Evolutionary conservation across 2,797 vertebrate genomes (phyloP).

Genomic region (Aeoliscus strigatus): DNA sequence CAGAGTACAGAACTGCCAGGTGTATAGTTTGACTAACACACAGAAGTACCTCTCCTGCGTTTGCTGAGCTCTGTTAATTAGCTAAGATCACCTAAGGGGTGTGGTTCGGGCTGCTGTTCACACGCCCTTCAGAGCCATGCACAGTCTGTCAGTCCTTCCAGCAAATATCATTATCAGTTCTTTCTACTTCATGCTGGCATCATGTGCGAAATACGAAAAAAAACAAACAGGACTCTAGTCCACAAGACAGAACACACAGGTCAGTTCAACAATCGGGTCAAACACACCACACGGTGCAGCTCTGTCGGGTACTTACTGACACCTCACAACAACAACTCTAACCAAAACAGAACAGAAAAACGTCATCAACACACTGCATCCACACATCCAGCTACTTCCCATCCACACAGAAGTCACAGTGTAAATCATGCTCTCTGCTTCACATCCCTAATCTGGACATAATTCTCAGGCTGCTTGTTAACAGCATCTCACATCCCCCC

Average conservation of each 20-base stretch:
- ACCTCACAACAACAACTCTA: constrained; percentile 78
- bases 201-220: constrained; percentile 15
- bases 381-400: constrained; percentile 35
- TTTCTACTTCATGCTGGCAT: constrained; percentile 12
- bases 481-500: constrained; percentile 28
- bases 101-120: constrained; percentile 25
- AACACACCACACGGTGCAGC: constrained; percentile 59
- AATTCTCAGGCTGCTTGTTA: constrained; percentile 55
- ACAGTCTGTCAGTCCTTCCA: constrained; percentile 20
- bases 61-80: constrained; percentile 39
- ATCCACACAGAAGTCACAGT: constrained; percentile 21
- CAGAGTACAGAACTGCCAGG: constrained; percentile 37
- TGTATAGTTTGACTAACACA: constrained; percentile 37
- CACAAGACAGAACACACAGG: constrained; percentile 32
- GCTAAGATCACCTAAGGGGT: constrained; percentile 19
- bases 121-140: constrained; percentile 50
- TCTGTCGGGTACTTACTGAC: constrained; percentile 75
- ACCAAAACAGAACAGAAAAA: constrained; percentile 59
- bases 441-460: constrained; percentile 41
- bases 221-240: constrained; percentile 16
- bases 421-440: constrained; percentile 48
- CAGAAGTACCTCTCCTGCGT: constrained; percentile 35
- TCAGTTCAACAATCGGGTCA: constrained; percentile 23
- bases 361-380: not conserved
- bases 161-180: too few species aligned